These are phyloP conservation scores for Drosophila meridionalis DNA, from an alignment of 2,888 invertebrate genomes.

Conservation along the genomic window DNA sequence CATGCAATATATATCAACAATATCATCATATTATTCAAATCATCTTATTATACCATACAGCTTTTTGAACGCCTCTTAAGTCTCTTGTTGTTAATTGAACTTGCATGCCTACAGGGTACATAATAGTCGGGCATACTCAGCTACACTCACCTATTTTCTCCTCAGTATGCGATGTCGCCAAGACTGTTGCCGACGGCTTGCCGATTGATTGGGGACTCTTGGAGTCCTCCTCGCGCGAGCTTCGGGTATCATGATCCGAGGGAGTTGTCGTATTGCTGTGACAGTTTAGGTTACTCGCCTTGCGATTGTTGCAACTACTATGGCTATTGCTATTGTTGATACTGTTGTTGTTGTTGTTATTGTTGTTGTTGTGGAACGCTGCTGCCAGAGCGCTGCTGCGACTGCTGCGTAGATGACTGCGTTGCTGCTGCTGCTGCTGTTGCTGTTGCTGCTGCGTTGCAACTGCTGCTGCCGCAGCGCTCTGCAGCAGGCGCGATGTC, in stretches of 20 bases:
- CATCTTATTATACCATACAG: too few relatives aligned
- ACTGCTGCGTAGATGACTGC: conserved; percentile 68
- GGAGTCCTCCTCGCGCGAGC: conserved; percentile 84
- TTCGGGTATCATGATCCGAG: conserved; percentile 84
- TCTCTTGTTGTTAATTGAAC: background rate
- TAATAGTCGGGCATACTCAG: background rate
- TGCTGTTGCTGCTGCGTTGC: conserved; percentile 69
- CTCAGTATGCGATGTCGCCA: conserved; percentile 54
- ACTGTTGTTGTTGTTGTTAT: conserved; percentile 53
- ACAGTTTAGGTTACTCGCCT: conserved; percentile 44
- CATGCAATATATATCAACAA: too few relatives aligned
- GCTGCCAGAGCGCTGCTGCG: conserved; percentile 60
- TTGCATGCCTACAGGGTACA: background rate
- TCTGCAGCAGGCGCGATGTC: conserved; percentile 81
- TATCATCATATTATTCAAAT: too few relatives aligned
- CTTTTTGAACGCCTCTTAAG: background rate
- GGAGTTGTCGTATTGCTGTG: conserved; percentile 80
- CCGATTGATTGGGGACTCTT: conserved; percentile 84
- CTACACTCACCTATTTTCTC: conserved; percentile 83
- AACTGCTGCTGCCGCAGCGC: conserved; percentile 74
- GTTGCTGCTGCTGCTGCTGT: conserved; percentile 57
- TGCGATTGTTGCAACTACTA: conserved; percentile 50
- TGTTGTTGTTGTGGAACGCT: conserved; percentile 56
- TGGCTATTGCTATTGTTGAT: conserved; percentile 59
- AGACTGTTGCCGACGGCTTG: conserved; percentile 55